phyloP scores from a whole-genome alignment of 2,113 vertebrate species.

The Pica pica region DNA sequence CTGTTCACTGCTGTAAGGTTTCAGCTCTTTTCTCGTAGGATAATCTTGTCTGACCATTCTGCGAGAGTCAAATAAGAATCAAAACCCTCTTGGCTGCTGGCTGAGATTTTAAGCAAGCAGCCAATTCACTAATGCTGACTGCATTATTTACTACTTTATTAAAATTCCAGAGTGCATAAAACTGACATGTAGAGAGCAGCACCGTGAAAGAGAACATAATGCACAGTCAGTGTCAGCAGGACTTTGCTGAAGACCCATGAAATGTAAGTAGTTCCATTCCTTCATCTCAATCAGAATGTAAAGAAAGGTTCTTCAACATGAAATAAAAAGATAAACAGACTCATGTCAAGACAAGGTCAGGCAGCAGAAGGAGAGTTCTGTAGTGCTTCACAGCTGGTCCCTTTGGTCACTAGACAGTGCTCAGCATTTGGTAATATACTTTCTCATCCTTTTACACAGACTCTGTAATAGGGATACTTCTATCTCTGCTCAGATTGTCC shows the following conservation, averaged over 20 bases:
- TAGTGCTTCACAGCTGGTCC: not conserved
- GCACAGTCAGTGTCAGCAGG: not conserved
- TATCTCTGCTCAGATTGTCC: not conserved
- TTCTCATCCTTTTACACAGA: not conserved
- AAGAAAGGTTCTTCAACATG: not conserved
- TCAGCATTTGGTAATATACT: not conserved
- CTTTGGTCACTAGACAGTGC: not conserved
- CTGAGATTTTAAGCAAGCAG: not conserved
- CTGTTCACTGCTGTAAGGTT: not conserved
- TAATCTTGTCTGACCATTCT: not conserved
- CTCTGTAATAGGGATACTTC: not conserved
- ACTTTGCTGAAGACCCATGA: not conserved
- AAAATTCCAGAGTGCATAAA: not conserved
- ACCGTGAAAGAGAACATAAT: not conserved
- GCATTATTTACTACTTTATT: not conserved
- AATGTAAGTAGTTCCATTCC: not conserved
- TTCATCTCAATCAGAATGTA: not conserved
- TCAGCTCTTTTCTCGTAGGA: not conserved
- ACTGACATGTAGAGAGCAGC: not conserved
- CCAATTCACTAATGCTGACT: not conserved
- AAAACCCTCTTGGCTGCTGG: not conserved
- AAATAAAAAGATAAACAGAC: not conserved
- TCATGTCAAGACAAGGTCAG: not conserved
- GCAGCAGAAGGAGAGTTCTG: not conserved
- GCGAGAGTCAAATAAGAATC: not conserved